Evolutionary conservation across 2,113 vertebrate species (phyloP).

Genomic region (Siniperca chuatsi): DNA sequence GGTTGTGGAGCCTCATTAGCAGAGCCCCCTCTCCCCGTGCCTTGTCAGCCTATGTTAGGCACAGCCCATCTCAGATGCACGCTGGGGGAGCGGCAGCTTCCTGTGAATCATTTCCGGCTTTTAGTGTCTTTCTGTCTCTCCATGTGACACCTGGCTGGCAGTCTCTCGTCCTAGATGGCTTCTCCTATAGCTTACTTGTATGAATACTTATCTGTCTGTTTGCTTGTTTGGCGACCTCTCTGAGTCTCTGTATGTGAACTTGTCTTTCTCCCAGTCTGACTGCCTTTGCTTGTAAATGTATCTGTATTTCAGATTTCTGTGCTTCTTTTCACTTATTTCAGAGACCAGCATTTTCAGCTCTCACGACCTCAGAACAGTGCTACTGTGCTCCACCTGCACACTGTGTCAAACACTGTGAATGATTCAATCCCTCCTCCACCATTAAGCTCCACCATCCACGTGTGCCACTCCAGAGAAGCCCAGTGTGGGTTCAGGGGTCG

Average conservation of each 20-base stretch:
- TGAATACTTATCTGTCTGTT: background rate
- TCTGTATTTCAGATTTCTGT: background rate
- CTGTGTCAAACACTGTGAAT: conserved; percentile 12
- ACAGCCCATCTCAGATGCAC: conserved; percentile 87
- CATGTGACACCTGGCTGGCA: conserved; percentile 53
- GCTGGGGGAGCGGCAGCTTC: conserved; percentile 84
- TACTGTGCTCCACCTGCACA: background rate
- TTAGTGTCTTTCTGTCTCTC: conserved; percentile 78
- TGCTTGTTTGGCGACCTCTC: background rate
- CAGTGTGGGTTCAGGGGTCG: conserved; percentile 83
- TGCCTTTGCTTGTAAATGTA: background rate
- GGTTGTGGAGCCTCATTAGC: conserved; percentile 86
- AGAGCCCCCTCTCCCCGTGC: conserved; percentile 86
- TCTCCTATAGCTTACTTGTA: conserved; percentile 43
- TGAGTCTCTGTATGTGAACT: background rate
- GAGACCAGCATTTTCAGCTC: background rate
- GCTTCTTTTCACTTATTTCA: conserved; percentile 5
- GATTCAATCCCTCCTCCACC: conserved; percentile 29
- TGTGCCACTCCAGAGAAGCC: conserved; percentile 83
- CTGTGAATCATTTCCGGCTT: conserved; percentile 85
- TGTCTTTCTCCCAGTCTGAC: background rate
- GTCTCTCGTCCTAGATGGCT: background rate
- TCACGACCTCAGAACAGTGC: background rate
- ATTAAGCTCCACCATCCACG: conserved; percentile 67
- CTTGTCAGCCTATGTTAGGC: conserved; percentile 88